These are phyloP conservation scores for Congeria kusceri DNA, from an alignment of 2,888 invertebrate genomes.

Conservation along the genomic window DNA sequence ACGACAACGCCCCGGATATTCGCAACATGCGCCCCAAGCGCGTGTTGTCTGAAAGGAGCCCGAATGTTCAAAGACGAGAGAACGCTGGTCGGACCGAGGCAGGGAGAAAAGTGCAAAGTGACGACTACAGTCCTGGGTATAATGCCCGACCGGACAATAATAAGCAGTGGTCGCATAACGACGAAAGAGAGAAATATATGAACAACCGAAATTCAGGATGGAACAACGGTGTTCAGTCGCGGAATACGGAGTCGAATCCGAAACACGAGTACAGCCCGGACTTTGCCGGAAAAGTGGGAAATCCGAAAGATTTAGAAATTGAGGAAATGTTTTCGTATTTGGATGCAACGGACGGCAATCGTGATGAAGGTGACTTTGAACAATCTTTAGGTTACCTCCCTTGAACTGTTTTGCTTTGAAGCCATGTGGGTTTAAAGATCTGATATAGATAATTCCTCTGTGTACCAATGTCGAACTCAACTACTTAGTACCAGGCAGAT, in stretches of 20 bases:
- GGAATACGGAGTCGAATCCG: slow-evolving; percentile 35
- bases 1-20: slow-evolving; percentile 56
- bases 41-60: slow-evolving; percentile 35
- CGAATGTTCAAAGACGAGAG: slow-evolving; percentile 3
- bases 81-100: slow-evolving; percentile 25
- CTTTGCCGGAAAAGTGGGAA: slow-evolving; percentile 7
- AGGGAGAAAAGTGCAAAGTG: slow-evolving; percentile 46
- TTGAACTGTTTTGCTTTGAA: slow-evolving; percentile 38
- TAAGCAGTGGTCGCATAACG: slow-evolving; percentile 61
- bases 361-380: slow-evolving; percentile 70
- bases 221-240: slow-evolving; percentile 33
- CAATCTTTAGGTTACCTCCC: slow-evolving; percentile 79
- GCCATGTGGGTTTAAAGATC: too few relatives aligned
- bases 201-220: slow-evolving; percentile 25
- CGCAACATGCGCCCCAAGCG: slow-evolving; percentile 21
- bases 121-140: slow-evolving; percentile 37
- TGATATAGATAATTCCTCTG: too few relatives aligned
- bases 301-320: slow-evolving; percentile 71
- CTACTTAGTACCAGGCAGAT: too few relatives aligned
- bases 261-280: slow-evolving; percentile 24
- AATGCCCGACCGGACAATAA: neutral
- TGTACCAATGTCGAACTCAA: too few relatives aligned
- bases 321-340: slow-evolving; percentile 74
- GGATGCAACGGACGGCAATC: slow-evolving; percentile 21
- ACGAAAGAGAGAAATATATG: slow-evolving; percentile 57